Base-by-base conservation (phyloP, 1,140 invertebrate genomes). In the Cyphomyrmex costatus region DNA sequence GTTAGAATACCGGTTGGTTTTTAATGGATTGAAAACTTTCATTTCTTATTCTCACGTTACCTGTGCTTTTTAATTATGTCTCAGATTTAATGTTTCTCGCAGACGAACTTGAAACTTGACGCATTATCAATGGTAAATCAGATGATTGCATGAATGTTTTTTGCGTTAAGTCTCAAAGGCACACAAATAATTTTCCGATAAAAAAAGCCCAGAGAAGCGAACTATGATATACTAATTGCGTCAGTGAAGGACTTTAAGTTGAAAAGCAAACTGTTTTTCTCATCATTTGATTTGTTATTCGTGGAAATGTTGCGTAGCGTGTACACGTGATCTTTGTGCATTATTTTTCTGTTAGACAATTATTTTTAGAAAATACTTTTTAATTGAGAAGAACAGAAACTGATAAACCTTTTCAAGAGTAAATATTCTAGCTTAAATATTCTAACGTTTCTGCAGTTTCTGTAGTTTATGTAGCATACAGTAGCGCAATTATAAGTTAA, bases 201-300 rank as follows among this genome's bases (percentile, higher is more conserved):
- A 61, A 77, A 63, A 60, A 61, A 36, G 14, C 3, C 6, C 3
- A 3, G 7, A 46, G 10, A 6, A 65, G 19, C 42, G 14, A 46
- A 42, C 36, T 42, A 8, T 0, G 36, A 14, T 78, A 66, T 53
- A 21, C 49, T 68, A 12, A 79, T 79, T 24, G 46, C 14, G 3
- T 49, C 46, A 8, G 10, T 49, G n/a, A 27, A 19, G 7, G 12
- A 46, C 8, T n/a, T 71, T 46, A 58, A 56, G 36, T 33, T 66
- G 19, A 68, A 79, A 42, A 24, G 61, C 30, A 66, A 79, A 73
- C 7, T 73, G 7, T 73, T 70, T 80, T 33, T n/a, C 36, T 83
- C 27, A 4, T 16, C 14, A 4, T 30, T 24, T 30, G 24, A 30
- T 19, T 80, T 16, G 7, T 30, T 65, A 16, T 27, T 1, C 14